Evolutionary conservation across 1,140 invertebrate species (phyloP).

Genomic region (Drosophila asahinai): DNA sequence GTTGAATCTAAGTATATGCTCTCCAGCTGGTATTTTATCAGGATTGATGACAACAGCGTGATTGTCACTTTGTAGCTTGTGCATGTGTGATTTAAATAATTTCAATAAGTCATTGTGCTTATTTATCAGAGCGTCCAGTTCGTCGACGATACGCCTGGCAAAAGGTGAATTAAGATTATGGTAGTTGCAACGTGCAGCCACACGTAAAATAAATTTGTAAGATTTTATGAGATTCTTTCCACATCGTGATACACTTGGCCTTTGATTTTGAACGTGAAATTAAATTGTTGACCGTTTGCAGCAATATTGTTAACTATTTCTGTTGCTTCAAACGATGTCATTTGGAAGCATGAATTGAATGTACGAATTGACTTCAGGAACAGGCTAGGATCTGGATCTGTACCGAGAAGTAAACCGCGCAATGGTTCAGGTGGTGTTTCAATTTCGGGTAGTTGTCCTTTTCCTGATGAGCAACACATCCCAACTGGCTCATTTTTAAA

Average conservation of each 20-base stretch:
- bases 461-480: too few relatives aligned
- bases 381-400: background rate
- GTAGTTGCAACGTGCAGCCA: too few relatives aligned
- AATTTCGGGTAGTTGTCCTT: too few relatives aligned
- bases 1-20: conserved; percentile 13
- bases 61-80: background rate
- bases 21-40: conserved; percentile 7
- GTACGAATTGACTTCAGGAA: conserved; percentile 17
- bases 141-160: too few relatives aligned
- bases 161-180: too few relatives aligned
- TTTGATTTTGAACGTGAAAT: too few relatives aligned
- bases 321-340: conserved; percentile 14
- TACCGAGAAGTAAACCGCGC: background rate
- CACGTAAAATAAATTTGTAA: too few relatives aligned
- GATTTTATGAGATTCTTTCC: too few relatives aligned
- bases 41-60: conserved; percentile 2
- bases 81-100: background rate
- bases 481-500: background rate
- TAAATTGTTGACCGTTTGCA: too few relatives aligned
- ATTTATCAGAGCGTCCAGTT: too few relatives aligned
- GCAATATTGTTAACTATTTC: conserved; percentile 8
- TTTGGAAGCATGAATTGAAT: conserved; percentile 22
- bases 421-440: background rate
- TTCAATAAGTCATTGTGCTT: too few relatives aligned
- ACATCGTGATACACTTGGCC: too few relatives aligned